Conservation (phyloP, 2,113 vertebrate species). For the Brachionichthys hirsutus region DNA sequence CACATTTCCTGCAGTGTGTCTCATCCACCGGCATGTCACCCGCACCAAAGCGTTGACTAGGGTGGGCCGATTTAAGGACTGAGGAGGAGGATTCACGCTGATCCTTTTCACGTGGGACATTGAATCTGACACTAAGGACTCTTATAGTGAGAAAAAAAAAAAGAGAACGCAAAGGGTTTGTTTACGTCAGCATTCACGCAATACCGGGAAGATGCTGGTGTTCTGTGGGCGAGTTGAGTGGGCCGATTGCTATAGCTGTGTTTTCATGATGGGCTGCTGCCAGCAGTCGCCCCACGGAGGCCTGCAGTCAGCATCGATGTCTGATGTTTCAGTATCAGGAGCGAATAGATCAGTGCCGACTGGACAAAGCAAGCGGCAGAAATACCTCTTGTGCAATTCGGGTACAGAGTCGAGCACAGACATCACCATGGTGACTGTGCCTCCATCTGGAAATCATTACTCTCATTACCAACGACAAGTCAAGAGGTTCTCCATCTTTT, state of each 20-base stretch:
- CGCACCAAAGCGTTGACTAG: conserved; percentile 15
- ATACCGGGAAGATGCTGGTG: background rate
- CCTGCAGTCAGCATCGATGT: conserved; percentile 2
- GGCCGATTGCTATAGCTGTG: background rate
- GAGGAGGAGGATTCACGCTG: background rate
- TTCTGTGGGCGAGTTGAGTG: background rate
- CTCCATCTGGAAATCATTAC: background rate
- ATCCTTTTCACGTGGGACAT: no score
- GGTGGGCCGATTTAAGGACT: no score
- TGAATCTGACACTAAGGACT: no score
- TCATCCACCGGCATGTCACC: conserved; percentile 32
- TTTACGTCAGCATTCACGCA: background rate
- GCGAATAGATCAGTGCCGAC: conserved; percentile 4
- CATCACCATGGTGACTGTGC: background rate
- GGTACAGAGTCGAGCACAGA: no score
- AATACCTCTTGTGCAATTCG: background rate
- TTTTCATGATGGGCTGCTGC: conserved; percentile 13
- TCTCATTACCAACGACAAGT: conserved; percentile 82
- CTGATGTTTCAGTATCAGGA: conserved; percentile 6
- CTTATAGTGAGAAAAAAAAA: no score
- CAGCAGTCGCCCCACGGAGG: background rate
- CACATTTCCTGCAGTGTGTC: conserved; percentile 42
- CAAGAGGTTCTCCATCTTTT: conserved; percentile 83
- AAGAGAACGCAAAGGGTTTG: no score
- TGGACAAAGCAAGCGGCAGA: background rate